A percentile compares a stretch with the other conserved stretches of the same genome.
Conservation (phyloP, 1,140 invertebrate species). For the Bombus ignitus region DNA sequence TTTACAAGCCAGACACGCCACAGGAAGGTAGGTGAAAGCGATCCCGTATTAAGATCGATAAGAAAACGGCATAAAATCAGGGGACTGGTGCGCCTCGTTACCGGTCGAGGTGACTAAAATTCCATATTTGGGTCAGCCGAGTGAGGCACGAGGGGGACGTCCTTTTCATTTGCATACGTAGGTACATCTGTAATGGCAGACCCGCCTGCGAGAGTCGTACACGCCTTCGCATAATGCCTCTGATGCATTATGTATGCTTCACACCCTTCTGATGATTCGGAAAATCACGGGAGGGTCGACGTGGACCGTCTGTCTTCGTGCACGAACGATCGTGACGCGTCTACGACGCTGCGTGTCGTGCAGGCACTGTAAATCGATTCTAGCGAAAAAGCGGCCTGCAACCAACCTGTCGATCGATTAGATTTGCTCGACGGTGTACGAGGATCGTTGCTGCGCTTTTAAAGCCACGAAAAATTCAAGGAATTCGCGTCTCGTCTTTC, state of each 20-base stretch:
- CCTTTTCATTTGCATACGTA: conserved; percentile 63
- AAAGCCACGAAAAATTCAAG: background rate
- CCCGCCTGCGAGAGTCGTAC: conserved; percentile 51
- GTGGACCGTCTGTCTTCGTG: conserved; percentile 52
- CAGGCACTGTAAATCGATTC: conserved; percentile 49
- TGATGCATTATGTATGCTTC: conserved; percentile 71
- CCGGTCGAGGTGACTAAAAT: conserved; percentile 45
- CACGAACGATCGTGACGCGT: conserved; percentile 49
- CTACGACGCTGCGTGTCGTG: conserved; percentile 18
- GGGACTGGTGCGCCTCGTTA: conserved; percentile 27
- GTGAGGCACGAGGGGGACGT: background rate
- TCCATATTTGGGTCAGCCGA: conserved; percentile 66
- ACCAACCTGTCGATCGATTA: conserved; percentile 45
- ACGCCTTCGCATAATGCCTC: conserved; percentile 70
- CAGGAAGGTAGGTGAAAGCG: conserved; percentile 15
- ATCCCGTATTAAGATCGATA: conserved; percentile 38
- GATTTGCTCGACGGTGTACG: conserved; percentile 28
- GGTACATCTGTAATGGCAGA: conserved; percentile 62
- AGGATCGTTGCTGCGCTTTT: background rate
- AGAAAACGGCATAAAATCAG: conserved; percentile 17
- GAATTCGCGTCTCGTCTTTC: too few species aligned
- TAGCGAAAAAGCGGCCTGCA: conserved; percentile 44
- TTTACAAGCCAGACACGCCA: background rate
- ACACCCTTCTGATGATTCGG: conserved; percentile 71
- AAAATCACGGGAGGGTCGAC: conserved; percentile 64